These are phyloP conservation scores for Cariama cristata DNA, from an alignment of 2,113 vertebrate genomes.

Conservation along the genomic window DNA sequence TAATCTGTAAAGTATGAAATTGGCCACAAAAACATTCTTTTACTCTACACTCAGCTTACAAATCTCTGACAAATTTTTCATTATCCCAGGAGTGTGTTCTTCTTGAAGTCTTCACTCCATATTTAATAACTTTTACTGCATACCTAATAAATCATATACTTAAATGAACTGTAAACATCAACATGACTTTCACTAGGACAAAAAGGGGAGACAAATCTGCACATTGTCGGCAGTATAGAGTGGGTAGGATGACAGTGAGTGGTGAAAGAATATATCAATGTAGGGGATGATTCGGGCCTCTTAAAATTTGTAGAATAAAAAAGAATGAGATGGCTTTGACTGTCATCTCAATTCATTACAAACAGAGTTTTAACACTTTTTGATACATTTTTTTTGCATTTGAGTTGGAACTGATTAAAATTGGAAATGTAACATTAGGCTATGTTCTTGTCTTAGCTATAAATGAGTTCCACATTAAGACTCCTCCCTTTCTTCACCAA, in stretches of 20 bases:
- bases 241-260: constrained; percentile 15
- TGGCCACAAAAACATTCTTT: background rate
- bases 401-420: background rate
- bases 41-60: background rate
- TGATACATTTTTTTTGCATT: background rate
- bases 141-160: background rate
- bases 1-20: background rate
- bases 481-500: background rate
- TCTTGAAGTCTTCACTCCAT: background rate
- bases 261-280: background rate
- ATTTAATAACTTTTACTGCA: background rate
- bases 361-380: constrained; percentile 15
- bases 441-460: background rate
- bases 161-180: constrained; percentile 14
- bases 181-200: background rate
- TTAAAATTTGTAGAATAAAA: background rate
- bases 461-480: background rate
- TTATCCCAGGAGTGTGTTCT: background rate
- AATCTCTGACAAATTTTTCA: background rate
- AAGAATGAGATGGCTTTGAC: background rate
- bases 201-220: background rate
- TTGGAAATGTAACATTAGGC: background rate
- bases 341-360: background rate
- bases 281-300: constrained; percentile 8
- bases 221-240: constrained; percentile 1